phyloP scores from a whole-genome alignment of 2,888 invertebrate species.

The Rhingia rostrata region DNA sequence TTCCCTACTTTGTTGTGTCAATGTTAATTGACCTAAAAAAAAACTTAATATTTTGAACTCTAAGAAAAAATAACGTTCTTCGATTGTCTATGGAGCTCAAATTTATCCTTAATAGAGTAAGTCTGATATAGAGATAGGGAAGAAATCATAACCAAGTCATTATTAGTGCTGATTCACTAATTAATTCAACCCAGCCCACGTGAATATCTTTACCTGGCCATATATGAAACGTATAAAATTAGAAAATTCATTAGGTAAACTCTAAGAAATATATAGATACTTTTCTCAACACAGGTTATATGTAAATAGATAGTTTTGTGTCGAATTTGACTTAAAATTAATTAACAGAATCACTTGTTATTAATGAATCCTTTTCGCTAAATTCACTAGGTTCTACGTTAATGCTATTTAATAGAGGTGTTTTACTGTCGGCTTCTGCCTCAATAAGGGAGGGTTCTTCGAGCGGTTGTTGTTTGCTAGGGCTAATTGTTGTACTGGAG shows the following conservation, averaged over 20 bases:
- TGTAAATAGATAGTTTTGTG: constrained; percentile 17
- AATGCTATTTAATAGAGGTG: constrained; percentile 78
- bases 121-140: constrained; percentile 25
- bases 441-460: constrained; percentile 67
- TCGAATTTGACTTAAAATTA: constrained; percentile 50
- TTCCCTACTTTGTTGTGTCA: constrained; percentile 27
- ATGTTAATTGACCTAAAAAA: constrained; percentile 2
- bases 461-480: constrained; percentile 22
- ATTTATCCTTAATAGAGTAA: constrained; percentile 34
- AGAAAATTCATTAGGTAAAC: constrained; percentile 61
- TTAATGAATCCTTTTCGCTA: constrained; percentile 70
- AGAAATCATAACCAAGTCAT: constrained; percentile 3
- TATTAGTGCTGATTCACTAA: constrained; percentile 24
- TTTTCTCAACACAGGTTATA: constrained; percentile 5
- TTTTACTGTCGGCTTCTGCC: constrained; percentile 79
- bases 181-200: constrained; percentile 7
- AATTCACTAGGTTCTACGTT: constrained; percentile 62
- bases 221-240: constrained; percentile 67
- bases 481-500: constrained; percentile 25
- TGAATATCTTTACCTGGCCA: constrained; percentile 30
- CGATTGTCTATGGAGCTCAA: constrained; percentile 72
- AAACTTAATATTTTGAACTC: constrained; percentile 18
- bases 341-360: constrained; percentile 64
- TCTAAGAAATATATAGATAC: constrained; percentile 31
- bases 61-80: constrained; percentile 41